These are phyloP conservation scores for Drosophila mayri DNA, from an alignment of 1,140 invertebrate species.

Conservation along the genomic window DNA sequence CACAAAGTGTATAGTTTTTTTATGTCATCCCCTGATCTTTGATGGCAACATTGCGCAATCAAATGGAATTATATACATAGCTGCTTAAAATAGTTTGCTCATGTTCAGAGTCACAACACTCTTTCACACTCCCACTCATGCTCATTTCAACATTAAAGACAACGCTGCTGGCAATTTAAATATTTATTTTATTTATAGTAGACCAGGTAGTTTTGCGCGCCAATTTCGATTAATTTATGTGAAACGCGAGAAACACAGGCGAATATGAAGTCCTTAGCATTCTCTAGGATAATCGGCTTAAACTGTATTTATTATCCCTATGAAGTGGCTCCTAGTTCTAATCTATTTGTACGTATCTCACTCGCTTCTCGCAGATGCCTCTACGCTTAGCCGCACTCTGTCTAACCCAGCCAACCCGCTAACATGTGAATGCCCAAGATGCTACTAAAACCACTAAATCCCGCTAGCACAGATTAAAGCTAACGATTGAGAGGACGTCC, in stretches of 20 bases:
- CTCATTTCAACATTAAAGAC: slow-evolving; percentile 1
- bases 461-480: slow-evolving; percentile 43
- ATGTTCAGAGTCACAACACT: neutral
- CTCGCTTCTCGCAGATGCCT: slow-evolving; percentile 53
- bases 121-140: neutral
- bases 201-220: too few relatives aligned
- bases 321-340: slow-evolving; percentile 21
- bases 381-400: slow-evolving; percentile 24
- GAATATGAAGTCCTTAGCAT: neutral
- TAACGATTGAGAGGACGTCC: neutral
- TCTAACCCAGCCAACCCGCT: slow-evolving; percentile 29
- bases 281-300: neutral
- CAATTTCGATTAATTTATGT: neutral
- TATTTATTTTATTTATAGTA: neutral
- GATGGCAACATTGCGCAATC: too few relatives aligned
- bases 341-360: slow-evolving; percentile 45
- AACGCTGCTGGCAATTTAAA: slow-evolving; percentile 34
- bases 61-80: slow-evolving; percentile 13
- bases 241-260: neutral
- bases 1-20: too few relatives aligned
- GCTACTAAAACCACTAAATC: slow-evolving; percentile 66
- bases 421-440: slow-evolving; percentile 56
- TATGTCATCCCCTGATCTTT: too few relatives aligned
- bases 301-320: neutral
- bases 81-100: slow-evolving; percentile 12